Evolutionary conservation across 2,888 invertebrate genomes (phyloP).

Genomic region (Eupithecia subumbrata): DNA sequence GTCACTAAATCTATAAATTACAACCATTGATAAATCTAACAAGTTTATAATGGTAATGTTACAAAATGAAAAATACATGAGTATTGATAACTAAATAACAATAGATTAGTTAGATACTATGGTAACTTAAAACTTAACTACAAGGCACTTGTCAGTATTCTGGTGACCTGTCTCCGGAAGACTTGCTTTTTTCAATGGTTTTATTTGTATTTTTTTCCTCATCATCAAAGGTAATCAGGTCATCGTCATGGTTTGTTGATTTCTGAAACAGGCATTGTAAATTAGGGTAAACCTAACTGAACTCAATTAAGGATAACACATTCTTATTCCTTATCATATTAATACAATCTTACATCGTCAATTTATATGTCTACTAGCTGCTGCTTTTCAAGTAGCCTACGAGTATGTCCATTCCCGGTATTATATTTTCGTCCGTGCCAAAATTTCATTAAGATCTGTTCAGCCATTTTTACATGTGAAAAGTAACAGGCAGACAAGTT

Average conservation of each 20-base stretch:
- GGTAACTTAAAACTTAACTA: slow-evolving; percentile 63
- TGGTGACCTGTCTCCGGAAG: slow-evolving; percentile 73
- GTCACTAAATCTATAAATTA: neutral
- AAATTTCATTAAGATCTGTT: no score
- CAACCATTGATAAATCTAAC: slow-evolving; percentile 2
- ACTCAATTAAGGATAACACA: neutral
- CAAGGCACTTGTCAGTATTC: slow-evolving; percentile 77
- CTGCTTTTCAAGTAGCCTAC: no score
- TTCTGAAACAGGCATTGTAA: slow-evolving; percentile 61
- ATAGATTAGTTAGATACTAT: slow-evolving; percentile 43
- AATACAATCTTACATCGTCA: neutral
- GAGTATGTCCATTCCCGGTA: no score
- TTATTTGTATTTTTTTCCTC: slow-evolving; percentile 69
- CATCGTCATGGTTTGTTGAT: slow-evolving; percentile 61
- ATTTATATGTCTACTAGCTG: no score
- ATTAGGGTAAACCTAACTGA: neutral
- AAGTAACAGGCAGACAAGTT: no score
- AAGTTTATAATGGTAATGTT: slow-evolving; percentile 20
- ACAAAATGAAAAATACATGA: slow-evolving; percentile 34
- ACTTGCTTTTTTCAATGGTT: slow-evolving; percentile 63
- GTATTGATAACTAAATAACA: slow-evolving; percentile 44
- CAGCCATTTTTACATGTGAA: no score
- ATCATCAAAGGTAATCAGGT: slow-evolving; percentile 75
- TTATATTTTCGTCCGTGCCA: no score
- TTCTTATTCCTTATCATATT: neutral